These are phyloP conservation scores for Hyphantria cunea DNA, from an alignment of 1,140 invertebrate genomes.

Conservation along the genomic window DNA sequence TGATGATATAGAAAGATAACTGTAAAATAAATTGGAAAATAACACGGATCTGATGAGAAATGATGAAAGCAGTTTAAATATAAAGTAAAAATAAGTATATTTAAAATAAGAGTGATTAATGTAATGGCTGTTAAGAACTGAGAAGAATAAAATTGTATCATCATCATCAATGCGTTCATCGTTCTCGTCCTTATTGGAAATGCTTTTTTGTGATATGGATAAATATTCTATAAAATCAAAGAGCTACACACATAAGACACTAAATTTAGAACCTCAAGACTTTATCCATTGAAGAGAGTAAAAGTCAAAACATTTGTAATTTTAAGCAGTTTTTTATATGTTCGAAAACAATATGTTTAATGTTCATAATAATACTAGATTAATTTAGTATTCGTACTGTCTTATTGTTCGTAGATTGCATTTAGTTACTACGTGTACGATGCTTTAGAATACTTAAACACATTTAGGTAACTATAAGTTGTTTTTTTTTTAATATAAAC, in stretches of 20 bases:
- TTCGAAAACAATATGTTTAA: conserved; percentile 15
- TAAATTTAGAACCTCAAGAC: neutral
- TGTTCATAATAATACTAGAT: conserved; percentile 28
- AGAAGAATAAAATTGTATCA: no score
- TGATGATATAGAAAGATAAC: conserved; percentile 27
- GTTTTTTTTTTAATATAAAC: conserved; percentile 59
- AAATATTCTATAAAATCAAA: conserved; percentile 12
- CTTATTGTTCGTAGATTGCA: conserved; percentile 72
- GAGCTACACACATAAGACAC: conserved; percentile 9
- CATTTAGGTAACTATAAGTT: conserved; percentile 45
- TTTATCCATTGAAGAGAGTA: neutral
- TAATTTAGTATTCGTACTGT: conserved; percentile 36
- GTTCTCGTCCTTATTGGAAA: no score
- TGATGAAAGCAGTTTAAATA: no score
- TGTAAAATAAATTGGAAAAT: no score
- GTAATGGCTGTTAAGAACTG: no score
- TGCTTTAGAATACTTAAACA: conserved; percentile 43
- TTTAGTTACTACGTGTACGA: conserved; percentile 60
- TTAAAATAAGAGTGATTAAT: no score
- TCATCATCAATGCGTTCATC: no score
- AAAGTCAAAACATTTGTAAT: neutral
- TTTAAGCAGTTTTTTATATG: neutral
- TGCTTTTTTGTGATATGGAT: no score
- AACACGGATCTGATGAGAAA: no score
- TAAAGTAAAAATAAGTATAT: no score